Evolutionary conservation across 2,797 vertebrate species (phyloP).

Genomic region (Semaprochilodus insignis): DNA sequence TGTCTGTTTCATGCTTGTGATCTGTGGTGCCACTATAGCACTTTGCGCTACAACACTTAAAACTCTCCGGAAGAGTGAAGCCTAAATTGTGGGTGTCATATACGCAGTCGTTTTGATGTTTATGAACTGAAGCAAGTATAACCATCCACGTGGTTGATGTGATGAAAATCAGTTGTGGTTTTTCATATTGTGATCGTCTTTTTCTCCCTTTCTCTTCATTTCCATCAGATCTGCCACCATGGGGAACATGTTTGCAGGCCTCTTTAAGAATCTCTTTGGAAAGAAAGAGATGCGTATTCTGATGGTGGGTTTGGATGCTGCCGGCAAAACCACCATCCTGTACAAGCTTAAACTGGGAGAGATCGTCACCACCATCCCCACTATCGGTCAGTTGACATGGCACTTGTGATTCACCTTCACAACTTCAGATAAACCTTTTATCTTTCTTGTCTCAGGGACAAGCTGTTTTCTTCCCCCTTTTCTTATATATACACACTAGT

Average conservation of each 20-base stretch:
- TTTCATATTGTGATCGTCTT: not conserved
- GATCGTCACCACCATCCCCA: constrained; percentile 86
- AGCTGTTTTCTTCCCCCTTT: no score
- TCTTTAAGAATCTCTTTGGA: constrained; percentile 79
- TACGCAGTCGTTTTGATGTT: not conserved
- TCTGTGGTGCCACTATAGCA: not conserved
- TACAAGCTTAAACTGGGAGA: constrained; percentile 88
- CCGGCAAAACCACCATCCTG: constrained; percentile 87
- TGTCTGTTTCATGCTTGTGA: not conserved
- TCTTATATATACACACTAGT: no score
- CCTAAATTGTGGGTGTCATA: not conserved
- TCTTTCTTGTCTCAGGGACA: no score
- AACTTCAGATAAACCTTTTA: no score
- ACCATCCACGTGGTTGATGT: not conserved
- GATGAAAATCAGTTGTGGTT: not conserved
- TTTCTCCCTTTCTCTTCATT: not conserved
- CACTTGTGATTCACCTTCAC: not conserved
- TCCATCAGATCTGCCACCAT: constrained; percentile 73
- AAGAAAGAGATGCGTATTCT: constrained; percentile 90
- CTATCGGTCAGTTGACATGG: constrained; percentile 75
- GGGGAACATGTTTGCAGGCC: constrained; percentile 75
- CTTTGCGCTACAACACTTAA: not conserved
- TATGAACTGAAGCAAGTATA: not conserved
- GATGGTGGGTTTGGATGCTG: constrained; percentile 87
- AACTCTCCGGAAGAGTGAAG: not conserved